Evolutionary conservation across 53 echinoderm and acorn worm species (phyloP).

Genomic region (Holothuria scabra): DNA sequence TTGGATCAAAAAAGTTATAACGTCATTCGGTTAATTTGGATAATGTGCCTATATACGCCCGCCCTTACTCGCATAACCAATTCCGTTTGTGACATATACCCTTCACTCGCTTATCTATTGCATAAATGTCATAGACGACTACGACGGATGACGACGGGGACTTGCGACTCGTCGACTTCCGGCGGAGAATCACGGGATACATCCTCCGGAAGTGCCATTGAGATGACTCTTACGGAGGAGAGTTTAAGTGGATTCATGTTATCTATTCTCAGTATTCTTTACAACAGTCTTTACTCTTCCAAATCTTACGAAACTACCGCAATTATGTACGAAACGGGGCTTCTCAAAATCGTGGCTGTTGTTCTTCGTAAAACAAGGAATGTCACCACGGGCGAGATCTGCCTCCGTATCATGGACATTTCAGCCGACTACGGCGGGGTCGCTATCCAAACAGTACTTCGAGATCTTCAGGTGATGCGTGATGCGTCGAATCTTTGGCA

Average conservation of each 20-base stretch:
- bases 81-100: slow-evolving; percentile 71
- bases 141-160: slow-evolving; percentile 55
- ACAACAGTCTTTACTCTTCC: slow-evolving; percentile 82
- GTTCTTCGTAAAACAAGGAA: slow-evolving; percentile 78
- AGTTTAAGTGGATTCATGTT: slow-evolving; percentile 80
- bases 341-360: slow-evolving; percentile 74
- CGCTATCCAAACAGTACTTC: slow-evolving; percentile 69
- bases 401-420: slow-evolving; percentile 83
- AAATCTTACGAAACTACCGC: slow-evolving; percentile 29
- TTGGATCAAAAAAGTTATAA: slow-evolving; percentile 86
- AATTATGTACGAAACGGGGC: slow-evolving; percentile 72
- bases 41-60: slow-evolving; percentile 81
- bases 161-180: slow-evolving; percentile 78
- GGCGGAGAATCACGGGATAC: slow-evolving; percentile 62
- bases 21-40: slow-evolving; percentile 90
- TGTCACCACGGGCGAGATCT: slow-evolving; percentile 80
- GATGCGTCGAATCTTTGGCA: slow-evolving; percentile 87
- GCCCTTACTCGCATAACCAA: slow-evolving; percentile 74
- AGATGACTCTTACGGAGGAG: slow-evolving; percentile 63
- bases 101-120: slow-evolving; percentile 76
- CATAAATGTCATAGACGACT: slow-evolving; percentile 67
- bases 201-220: slow-evolving; percentile 44
- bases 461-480: slow-evolving; percentile 91
- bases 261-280: slow-evolving; percentile 81
- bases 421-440: slow-evolving; percentile 84